Evolutionary conservation across 2,113 vertebrate species (phyloP).

Genomic region (Grantiella picta): DNA sequence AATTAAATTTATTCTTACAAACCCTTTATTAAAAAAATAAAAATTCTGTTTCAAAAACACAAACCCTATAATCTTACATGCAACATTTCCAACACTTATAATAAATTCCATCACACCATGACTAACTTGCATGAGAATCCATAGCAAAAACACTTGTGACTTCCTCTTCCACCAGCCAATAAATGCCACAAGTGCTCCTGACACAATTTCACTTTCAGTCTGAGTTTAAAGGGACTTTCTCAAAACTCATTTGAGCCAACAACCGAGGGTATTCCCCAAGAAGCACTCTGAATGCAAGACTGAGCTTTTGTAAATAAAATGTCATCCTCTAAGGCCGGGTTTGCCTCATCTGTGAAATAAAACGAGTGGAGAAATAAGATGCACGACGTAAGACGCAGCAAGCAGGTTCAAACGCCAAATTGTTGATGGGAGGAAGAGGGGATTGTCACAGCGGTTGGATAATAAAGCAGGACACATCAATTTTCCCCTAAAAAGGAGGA

Average conservation of each 20-base stretch:
- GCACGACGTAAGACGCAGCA: fast-evolving
- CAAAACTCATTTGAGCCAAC: neutral
- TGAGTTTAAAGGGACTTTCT: neutral
- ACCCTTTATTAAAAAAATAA: fast-evolving
- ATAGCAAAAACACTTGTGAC: neutral
- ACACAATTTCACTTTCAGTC: neutral
- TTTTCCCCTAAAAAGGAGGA: neutral
- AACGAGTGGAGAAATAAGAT: neutral
- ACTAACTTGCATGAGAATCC: neutral
- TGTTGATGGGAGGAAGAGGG: fast-evolving
- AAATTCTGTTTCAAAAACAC: neutral
- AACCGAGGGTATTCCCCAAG: neutral
- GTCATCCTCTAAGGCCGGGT: neutral
- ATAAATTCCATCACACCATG: neutral
- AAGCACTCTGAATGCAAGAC: neutral
- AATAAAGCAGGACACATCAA: fast-evolving
- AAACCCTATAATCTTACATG: fast-evolving
- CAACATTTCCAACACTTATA: neutral
- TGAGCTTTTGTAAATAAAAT: neutral
- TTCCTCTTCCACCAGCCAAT: neutral
- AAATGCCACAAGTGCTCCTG: neutral
- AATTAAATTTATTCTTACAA: neutral
- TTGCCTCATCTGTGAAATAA: neutral
- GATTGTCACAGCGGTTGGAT: fast-evolving
- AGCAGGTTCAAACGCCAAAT: neutral